Percentiles rank a stretch among this genome's conserved stretches.
phyloP scores from a whole-genome alignment of 2,888 invertebrate species.

The Malthinus seriepunctatus region DNA sequence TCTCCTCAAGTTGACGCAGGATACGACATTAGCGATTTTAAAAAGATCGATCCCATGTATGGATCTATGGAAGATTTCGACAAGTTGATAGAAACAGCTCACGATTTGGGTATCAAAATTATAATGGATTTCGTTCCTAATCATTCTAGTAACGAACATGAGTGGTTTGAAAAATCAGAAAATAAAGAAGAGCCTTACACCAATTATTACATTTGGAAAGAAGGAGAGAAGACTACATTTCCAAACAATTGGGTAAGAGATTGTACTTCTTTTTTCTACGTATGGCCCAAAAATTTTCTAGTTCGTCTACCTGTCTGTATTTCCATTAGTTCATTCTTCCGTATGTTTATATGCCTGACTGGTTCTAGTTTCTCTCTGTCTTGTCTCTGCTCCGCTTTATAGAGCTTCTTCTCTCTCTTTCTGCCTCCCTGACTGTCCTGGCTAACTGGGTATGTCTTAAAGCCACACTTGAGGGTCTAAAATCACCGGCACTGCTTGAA shows the following conservation, averaged over 20 bases:
- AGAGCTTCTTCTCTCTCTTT: no score
- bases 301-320: no score
- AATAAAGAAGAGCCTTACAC: slow-evolving; percentile 63
- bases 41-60: slow-evolving; percentile 70
- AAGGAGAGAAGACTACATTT: slow-evolving; percentile 57
- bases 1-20: slow-evolving; percentile 88
- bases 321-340: no score
- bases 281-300: no score
- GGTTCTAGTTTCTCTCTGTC: no score
- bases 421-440: no score
- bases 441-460: no score
- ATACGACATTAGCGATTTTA: slow-evolving; percentile 83
- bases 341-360: no score
- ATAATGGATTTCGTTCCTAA: slow-evolving; percentile 56
- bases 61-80: slow-evolving; percentile 76
- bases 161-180: slow-evolving; percentile 79
- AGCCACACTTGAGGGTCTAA: no score
- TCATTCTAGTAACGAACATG: slow-evolving; percentile 76
- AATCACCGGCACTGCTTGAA: no score
- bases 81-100: slow-evolving; percentile 60
- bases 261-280: background rate
- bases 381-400: no score
- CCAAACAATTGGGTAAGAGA: slow-evolving; percentile 77
- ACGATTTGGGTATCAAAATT: slow-evolving; percentile 59
- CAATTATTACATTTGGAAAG: slow-evolving; percentile 79